These are phyloP conservation scores for Vireo griseus DNA, from an alignment of 2,797 vertebrate species.

Conservation along the genomic window DNA sequence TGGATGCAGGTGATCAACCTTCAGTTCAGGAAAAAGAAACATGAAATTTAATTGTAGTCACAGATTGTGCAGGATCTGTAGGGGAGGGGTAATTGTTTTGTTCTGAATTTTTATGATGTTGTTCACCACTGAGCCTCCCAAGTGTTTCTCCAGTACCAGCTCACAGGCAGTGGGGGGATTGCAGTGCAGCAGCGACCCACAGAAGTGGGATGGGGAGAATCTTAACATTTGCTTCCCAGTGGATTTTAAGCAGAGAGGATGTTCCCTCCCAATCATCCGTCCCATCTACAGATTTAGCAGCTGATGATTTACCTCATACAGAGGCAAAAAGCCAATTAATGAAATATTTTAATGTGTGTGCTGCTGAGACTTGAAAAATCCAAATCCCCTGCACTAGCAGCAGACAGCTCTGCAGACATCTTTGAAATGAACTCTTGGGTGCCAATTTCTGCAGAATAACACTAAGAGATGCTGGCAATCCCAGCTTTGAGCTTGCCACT, in stretches of 20 bases:
- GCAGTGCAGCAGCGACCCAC: not conserved
- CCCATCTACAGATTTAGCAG: not conserved
- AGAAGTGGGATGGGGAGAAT: not conserved
- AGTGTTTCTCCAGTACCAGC: not conserved
- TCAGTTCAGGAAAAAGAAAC: not conserved
- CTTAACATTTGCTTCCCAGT: not conserved
- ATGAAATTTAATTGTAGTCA: not conserved
- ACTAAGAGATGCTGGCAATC: not conserved
- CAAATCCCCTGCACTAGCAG: not conserved
- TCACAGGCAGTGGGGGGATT: not conserved
- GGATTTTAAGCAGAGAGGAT: not conserved
- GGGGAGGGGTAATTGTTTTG: not conserved
- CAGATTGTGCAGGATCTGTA: not conserved
- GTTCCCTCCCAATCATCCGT: not conserved
- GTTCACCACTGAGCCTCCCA: not conserved
- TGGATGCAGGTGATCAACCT: not conserved
- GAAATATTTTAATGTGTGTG: not conserved
- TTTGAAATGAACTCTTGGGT: not conserved
- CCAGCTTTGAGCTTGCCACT: not conserved
- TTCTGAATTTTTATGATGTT: not conserved
- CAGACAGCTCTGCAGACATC: not conserved
- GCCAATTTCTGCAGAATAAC: not conserved
- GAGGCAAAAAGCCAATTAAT: not conserved
- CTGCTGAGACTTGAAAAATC: not conserved
- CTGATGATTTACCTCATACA: not conserved